Base-by-base conservation (phyloP, 2,113 vertebrate species). In the Atractosteus spatula region DNA sequence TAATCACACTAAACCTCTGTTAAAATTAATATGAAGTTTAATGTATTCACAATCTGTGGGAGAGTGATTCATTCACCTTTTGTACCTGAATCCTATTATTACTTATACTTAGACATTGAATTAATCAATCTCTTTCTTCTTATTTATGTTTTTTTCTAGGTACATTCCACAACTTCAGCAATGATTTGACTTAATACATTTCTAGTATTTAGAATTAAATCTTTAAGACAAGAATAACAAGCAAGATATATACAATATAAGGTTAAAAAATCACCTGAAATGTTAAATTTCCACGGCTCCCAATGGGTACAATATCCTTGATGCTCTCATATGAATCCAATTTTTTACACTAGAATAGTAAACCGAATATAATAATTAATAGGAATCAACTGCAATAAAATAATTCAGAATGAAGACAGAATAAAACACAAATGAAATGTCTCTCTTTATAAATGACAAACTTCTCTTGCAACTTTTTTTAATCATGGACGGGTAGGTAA, bases 311-410 rank as follows among this genome's bases (percentile, higher is more conserved):
- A 3, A 79, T 0, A 0, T 3, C 2, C 0, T 0, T 47, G 0
- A 88, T 0, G 68, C 14, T 80, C 0, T 83, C 70, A 64, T 72
- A 76, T 0, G 82, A 87, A 77, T 89, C 74, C 0, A 89, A 80
- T 8, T 57, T 81, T 3, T 69, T 83, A 74, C 90, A 92, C 91
- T 92, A 82, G 62, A 85, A 86, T 71, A 78, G 6, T 10, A 12
- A 42, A 71, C 8, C 69, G 44, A 54, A n/a, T 14, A 10, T 8
- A n/a, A 62, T 7, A 62, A 47, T 45, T 6, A 74, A 8, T 61
- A 8, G 56, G 68, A 67, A 8, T 2, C 44, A 62, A 8, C 0
- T 41, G 6, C 56, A 4, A 11, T 7, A 42, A 55, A 68, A 12
- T 63, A 4, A 63, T 6, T 55, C 3, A 13, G 54, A 61, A 5